Evolutionary conservation across 2,113 vertebrate species (phyloP), one percentile per base, ranked within the genome.

Genomic region (Corapipo altera): DNA sequence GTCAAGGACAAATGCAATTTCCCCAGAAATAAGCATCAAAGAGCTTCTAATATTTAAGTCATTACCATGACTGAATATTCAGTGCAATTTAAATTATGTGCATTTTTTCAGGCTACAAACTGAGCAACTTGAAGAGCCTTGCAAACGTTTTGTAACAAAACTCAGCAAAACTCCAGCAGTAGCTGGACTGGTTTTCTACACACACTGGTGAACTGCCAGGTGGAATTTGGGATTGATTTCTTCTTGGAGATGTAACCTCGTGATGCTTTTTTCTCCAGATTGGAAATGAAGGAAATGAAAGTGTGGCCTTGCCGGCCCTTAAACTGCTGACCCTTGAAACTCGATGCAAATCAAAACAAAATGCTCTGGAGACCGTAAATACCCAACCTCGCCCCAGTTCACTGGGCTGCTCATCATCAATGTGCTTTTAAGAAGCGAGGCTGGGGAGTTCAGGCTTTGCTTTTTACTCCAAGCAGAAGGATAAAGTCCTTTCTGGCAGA

Each of bases 1-100:
- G 92, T 98, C 96, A 97, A 97, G 93, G 95, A 94, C 86, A 65
- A 92, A 91, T 37, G 21, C 87, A 88, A 49, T 73, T 96, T 92
- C 91, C 67, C 79, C 67, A 93, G 83, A 94, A 95, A 95, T 57
- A 64, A 2, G 8, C 81, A 71, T 92, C 71, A 90, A 96, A 96
- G 75, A 82, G 64, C 48, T 96, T 51, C 49, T 89, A 76, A 85
- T 88, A 92, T 91, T 91, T 82, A 27, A 35, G 58, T 84, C 62
- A 93, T 97, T 97, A 91, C 67, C 76, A 85, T 93, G 85, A 55
- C 59, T 96, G 89, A 80, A 84, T 96, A 96, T 96, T 96, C 93
- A 96, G 37, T 67, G 71, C 48, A 44, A 83, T n/a, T 95, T 79
- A 76, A 96, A 95, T 71, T 32, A 55, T 33, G 70, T 75, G 70